Evolutionary conservation across 2,888 invertebrate species (phyloP), one percentile per base, ranked within the genome.

Genomic region (Sesia apiformis): DNA sequence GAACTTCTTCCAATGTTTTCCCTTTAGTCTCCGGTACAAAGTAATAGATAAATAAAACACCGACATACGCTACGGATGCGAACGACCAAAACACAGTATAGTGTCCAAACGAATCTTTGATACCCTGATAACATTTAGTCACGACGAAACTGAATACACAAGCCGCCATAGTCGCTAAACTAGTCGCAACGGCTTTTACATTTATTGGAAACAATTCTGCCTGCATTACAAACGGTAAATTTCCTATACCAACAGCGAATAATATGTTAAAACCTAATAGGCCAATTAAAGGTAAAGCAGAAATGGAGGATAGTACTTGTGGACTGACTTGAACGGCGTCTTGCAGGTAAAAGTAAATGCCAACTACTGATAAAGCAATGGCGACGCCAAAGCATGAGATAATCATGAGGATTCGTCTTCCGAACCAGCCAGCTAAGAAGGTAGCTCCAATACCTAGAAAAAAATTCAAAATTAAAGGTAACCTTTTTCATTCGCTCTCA

Each of bases 171-270:
- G 91, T 92, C 0, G 91, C 91, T 3, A 90, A 60, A 3, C 92
- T 92, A 0, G 92, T 91, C 0, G 93, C 93, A 0, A 87, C 80
- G 0, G 91, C 91, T 66, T 93, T 93, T 0, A 93, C 91, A 58
- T 92, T 92, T 0, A 91, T 91, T 0, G 93, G 91, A 63, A 93
- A 93, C 4, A 93, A 63, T 68, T 93, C 93, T 0, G 92, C 92
- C 63, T 93, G 90, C 79, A 93, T 84, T 60, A 93, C 90, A 58
- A 92, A 92, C 0, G 93, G 90, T 40, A 93, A 64, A 38, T 91
- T 92, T 1, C 91, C 92, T 40, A 93, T 76, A 0, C 93, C 93
- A 4, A 91, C 70, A 0, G 92, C 90, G 53, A 92, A 91, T n/a
- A 91, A 72, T 3, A 92, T 69, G 54, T 92, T 91, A 64, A 92